Conservation (phyloP, 1,140 invertebrate species). For the Potamilus streckersoni region DNA sequence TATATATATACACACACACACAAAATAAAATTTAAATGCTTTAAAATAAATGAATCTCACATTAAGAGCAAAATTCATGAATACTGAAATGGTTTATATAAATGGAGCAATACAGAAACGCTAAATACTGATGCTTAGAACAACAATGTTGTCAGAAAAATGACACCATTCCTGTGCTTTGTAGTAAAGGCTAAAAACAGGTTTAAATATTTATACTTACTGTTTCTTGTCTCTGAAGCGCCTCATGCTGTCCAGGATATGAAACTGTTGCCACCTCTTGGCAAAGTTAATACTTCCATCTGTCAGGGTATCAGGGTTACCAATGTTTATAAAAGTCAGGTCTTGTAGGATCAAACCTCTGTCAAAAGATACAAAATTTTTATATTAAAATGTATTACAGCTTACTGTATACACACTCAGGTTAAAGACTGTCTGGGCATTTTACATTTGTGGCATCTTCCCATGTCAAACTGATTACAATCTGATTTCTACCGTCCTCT, state of each 20-base stretch:
- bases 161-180: too few relatives aligned
- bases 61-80: too few relatives aligned
- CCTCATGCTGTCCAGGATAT: conserved; percentile 97
- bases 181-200: not conserved
- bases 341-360: conserved; percentile 98
- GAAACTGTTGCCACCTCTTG: conserved; percentile 98
- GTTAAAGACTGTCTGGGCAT: not conserved
- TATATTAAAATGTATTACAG: not conserved
- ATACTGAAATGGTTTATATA: too few relatives aligned
- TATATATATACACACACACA: too few relatives aligned
- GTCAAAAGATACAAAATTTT: conserved; percentile 65
- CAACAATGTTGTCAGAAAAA: not conserved
- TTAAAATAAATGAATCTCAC: too few relatives aligned
- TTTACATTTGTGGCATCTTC: not conserved
- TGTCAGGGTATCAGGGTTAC: conserved; percentile 88
- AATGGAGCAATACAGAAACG: too few relatives aligned
- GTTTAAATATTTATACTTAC: conserved; percentile 71
- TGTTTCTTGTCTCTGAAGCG: conserved; percentile 86
- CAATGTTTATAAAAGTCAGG: conserved; percentile 98
- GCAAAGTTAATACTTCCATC: conserved; percentile 92
- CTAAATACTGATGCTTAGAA: too few relatives aligned
- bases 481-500: too few relatives aligned
- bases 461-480: not conserved
- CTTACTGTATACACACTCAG: not conserved
- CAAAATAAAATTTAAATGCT: too few relatives aligned